Evolutionary conservation across 2,888 invertebrate species (phyloP).

Genomic region (Ornithoptera alexandrae): DNA sequence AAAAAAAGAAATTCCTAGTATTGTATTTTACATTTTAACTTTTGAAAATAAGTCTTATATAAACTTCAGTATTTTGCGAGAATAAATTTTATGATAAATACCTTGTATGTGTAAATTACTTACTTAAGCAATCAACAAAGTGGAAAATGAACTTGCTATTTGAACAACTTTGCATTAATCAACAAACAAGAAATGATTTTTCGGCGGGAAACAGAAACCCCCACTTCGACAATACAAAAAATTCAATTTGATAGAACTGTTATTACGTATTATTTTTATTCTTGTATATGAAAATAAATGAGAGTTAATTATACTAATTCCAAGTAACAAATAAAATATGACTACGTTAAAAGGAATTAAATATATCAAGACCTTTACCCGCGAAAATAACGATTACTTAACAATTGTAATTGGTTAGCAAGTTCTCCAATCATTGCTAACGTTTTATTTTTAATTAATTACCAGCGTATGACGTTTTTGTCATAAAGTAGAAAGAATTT

Average conservation of each 20-base stretch:
- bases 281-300: not conserved
- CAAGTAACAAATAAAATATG: not conserved
- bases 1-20: not conserved
- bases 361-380: constrained; percentile 1
- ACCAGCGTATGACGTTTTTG: too few species aligned
- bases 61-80: too few species aligned
- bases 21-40: too few species aligned
- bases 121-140: not conserved
- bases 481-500: too few species aligned
- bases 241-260: not conserved
- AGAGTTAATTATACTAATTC: not conserved
- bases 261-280: not conserved
- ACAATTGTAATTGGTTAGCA: constrained; percentile 8
- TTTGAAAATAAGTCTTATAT: too few species aligned
- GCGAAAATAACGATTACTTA: not conserved
- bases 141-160: not conserved
- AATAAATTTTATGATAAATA: too few species aligned
- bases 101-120: too few species aligned
- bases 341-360: not conserved
- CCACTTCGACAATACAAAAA: constrained; percentile 7
- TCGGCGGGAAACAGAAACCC: constrained; percentile 21
- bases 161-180: constrained; percentile 3
- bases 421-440: constrained; percentile 11
- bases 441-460: constrained; percentile 11
- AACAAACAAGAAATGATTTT: not conserved